A percentile compares a stretch with the other conserved stretches of the same genome.
Evolutionary conservation across 1,140 invertebrate species (phyloP).

Genomic region (Procambarus clarkii): DNA sequence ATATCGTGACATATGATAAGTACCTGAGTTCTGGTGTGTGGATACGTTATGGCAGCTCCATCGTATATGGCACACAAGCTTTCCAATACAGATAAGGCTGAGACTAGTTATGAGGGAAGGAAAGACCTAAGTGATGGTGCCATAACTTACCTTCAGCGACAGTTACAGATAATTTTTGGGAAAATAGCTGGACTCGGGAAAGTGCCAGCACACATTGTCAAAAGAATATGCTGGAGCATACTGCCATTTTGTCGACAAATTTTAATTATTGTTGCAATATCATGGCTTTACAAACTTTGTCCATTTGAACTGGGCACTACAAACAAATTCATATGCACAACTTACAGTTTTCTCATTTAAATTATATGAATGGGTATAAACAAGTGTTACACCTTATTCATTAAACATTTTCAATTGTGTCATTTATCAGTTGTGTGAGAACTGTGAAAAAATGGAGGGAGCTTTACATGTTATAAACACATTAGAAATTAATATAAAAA

Average conservation of each 20-base stretch:
- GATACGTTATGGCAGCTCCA: no score
- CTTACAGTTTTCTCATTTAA: background rate
- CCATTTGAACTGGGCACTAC: background rate
- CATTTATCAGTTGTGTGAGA: background rate
- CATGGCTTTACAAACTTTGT: background rate
- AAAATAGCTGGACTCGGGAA: no score
- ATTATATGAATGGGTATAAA: background rate
- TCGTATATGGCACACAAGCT: no score
- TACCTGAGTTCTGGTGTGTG: no score
- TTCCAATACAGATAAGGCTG: no score
- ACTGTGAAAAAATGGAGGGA: background rate
- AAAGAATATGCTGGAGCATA: no score
- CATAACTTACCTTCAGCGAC: no score
- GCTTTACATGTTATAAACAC: background rate
- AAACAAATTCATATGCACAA: background rate
- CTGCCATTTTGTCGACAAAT: background rate
- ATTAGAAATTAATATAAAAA: background rate
- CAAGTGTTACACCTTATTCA: background rate
- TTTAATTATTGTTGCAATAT: background rate
- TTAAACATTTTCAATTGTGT: background rate
- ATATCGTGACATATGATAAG: no score
- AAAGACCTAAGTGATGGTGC: no score
- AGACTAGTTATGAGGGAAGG: no score
- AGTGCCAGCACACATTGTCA: no score
- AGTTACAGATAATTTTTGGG: no score